phyloP scores from a whole-genome alignment of 2,113 vertebrate genomes.

The Laticauda colubrina region DNA sequence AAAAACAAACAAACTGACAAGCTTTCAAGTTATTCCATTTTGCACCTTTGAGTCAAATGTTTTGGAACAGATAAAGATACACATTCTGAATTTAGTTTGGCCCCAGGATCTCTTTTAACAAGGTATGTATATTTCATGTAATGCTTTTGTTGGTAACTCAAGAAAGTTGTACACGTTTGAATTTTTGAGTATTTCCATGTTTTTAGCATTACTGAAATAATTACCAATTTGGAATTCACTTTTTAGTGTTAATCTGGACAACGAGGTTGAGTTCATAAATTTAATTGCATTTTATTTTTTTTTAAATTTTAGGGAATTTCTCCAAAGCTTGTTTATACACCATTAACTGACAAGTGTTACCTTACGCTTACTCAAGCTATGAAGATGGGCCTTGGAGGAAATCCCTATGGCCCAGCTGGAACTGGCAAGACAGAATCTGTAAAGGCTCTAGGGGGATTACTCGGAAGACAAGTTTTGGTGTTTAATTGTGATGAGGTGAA shows the following conservation, averaged over 20 bases:
- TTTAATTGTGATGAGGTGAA: conserved; percentile 98
- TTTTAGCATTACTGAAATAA: neutral
- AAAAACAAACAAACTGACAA: neutral
- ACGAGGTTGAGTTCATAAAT: neutral
- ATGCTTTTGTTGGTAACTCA: neutral
- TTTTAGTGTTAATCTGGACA: conserved; percentile 1
- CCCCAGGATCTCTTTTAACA: neutral
- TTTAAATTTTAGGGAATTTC: conserved; percentile 83
- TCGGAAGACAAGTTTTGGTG: conserved; percentile 95
- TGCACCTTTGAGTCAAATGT: neutral
- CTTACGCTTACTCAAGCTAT: conserved; percentile 95
- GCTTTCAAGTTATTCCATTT: neutral
- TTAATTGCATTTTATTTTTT: conserved; percentile 30
- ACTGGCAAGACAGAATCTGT: conserved; percentile 98
- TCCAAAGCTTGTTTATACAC: conserved; percentile 92
- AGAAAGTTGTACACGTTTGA: neutral
- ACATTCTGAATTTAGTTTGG: neutral
- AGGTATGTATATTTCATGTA: neutral
- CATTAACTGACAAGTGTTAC: conserved; percentile 96
- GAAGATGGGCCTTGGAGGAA: conserved; percentile 95
- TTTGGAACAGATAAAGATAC: neutral
- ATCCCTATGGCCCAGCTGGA: conserved; percentile 95
- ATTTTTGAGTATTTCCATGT: neutral
- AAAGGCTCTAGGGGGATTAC: conserved; percentile 91
- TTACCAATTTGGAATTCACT: neutral